Base-by-base conservation (phyloP, 2,888 invertebrate genomes). In the Cartodere bifasciata region DNA sequence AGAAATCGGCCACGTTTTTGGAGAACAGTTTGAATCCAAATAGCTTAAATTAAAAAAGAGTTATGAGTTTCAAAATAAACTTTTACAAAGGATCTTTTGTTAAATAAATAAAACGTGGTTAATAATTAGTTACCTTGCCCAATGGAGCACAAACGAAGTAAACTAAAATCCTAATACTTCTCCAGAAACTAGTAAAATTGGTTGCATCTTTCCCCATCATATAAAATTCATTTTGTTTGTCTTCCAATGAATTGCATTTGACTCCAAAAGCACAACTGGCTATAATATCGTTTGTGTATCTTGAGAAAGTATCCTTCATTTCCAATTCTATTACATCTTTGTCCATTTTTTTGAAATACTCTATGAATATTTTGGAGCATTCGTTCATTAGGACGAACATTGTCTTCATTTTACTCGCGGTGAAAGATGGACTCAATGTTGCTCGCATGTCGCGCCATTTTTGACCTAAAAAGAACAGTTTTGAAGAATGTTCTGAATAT, bases 261-360 rank as follows among this genome's bases (percentile, higher is more conserved):
- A 70, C 54, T 0, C 72, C 73, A 37, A 72, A 72, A 0, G 66
- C 70, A 2, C 64, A 57, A 1, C 66, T 66, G 0, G 72, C 71
- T 11, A 73, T 72, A 11, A 71, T 68, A 46, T 74, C 73, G 43
- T 63, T 72, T 0, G 69, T 63, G 40, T 65, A 72, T 2, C 69
- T 60, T 2, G 65, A 62, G 28, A 64, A 62, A 2, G 63, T 31
- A 31, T 69, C 38, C 23, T 47, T 50, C 29, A 47, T 34, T 33
- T 50, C 50, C 5, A 45, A 11, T 14, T 44, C 43, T 2, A 40
- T 28, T 1, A 35, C 29, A 5, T 46, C 37, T 20, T 42, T 31
- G 3, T 40, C 31, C 21, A 45, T 38, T 4, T 41, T 34, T 20
- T 42, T 23, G 23, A 55, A 50, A 36, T 50, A 40, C 4, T 43